Percentiles rank a stretch among this genome's conserved stretches.
Conservation (phyloP, 2,888 invertebrate genomes). For the Tetragonisca angustula region DNA sequence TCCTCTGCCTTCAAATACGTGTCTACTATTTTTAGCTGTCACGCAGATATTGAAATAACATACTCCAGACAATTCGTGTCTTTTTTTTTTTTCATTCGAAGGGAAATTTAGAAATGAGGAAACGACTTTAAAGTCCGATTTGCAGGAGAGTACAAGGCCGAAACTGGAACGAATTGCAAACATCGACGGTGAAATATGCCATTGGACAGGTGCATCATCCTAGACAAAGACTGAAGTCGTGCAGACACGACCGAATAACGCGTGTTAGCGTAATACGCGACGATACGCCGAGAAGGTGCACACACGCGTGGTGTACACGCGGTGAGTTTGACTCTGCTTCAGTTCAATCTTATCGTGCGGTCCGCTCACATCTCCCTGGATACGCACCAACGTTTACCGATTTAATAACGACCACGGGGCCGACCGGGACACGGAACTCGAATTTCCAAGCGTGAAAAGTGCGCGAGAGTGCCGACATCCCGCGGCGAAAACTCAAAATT, state of each 20-base stretch:
- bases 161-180: constrained; percentile 14
- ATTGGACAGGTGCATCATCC: constrained; percentile 15
- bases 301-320: constrained; percentile 43
- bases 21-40: background rate
- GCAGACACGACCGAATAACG: constrained; percentile 15
- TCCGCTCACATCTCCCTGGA: constrained; percentile 67
- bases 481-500: background rate
- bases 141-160: too few relatives aligned
- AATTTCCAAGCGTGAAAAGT: constrained; percentile 32
- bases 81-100: background rate
- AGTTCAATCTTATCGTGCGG: constrained; percentile 76
- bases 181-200: background rate
- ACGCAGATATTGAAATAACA: background rate
- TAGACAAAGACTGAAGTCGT: constrained; percentile 15
- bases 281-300: constrained; percentile 46
- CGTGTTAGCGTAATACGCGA: constrained; percentile 39
- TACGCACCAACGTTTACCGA: constrained; percentile 27
- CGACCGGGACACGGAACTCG: background rate
- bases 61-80: background rate
- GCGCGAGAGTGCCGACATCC: constrained; percentile 31
- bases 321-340: constrained; percentile 40
- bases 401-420: constrained; percentile 33
- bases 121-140: background rate
- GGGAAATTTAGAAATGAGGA: background rate
- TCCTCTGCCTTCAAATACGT: background rate